phyloP scores from a whole-genome alignment of 1,140 invertebrate species.

The Bicyclus anynana region DNA sequence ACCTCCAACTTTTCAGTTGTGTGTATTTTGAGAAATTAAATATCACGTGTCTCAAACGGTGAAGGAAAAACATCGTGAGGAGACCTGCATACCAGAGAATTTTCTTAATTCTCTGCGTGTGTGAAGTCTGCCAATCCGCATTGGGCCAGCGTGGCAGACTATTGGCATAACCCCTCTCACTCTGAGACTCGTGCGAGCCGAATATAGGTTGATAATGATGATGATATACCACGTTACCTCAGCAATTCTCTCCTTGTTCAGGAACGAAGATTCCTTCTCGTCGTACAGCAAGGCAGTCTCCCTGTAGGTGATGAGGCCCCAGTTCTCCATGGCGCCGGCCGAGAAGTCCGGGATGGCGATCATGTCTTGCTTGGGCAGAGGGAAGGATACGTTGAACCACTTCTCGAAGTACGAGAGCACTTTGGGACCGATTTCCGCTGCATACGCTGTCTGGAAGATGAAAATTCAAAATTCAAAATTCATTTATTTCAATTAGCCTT shows the following conservation, averaged over 20 bases:
- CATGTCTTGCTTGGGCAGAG: constrained; percentile 81
- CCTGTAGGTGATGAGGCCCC: constrained; percentile 81
- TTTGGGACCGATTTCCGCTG: constrained; percentile 84
- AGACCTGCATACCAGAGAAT: too few species aligned
- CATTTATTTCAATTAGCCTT: too few species aligned
- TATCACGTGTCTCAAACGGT: too few species aligned
- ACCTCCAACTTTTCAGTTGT: too few species aligned
- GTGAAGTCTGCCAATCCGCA: too few species aligned
- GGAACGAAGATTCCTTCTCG: constrained; percentile 79
- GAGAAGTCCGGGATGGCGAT: constrained; percentile 85
- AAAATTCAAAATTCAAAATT: background rate
- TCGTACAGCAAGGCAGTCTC: constrained; percentile 86
- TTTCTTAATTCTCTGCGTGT: too few species aligned
- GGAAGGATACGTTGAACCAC: constrained; percentile 71
- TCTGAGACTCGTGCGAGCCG: constrained; percentile 1
- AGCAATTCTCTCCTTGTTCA: constrained; percentile 81
- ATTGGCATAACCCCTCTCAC: background rate
- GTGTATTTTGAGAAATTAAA: too few species aligned
- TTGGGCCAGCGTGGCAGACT: too few species aligned
- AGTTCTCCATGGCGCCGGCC: constrained; percentile 90
- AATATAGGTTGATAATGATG: too few species aligned
- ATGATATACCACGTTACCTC: constrained; percentile 64
- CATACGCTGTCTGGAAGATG: constrained; percentile 74
- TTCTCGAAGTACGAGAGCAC: constrained; percentile 83
- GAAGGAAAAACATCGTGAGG: too few species aligned